Evolutionary conservation across 1,140 invertebrate genomes (phyloP).

Genomic region (Caenorhabditis brenneri): DNA sequence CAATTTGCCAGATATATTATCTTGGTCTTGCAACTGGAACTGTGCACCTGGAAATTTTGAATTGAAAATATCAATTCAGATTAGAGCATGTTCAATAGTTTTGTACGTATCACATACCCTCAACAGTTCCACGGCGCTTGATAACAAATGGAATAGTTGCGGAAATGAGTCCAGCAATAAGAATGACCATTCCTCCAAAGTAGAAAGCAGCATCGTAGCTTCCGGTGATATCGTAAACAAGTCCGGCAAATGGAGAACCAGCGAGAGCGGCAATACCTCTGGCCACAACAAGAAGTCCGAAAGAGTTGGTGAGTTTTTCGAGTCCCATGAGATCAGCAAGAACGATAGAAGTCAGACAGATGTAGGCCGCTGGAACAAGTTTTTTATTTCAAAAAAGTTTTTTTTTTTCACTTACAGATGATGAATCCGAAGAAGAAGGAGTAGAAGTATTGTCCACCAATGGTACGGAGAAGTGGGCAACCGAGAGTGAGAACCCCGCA

Average conservation of each 20-base stretch:
- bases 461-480: slow-evolving; percentile 84
- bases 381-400: slow-evolving; percentile 62
- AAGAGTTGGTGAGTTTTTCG: slow-evolving; percentile 94
- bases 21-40: slow-evolving; percentile 55
- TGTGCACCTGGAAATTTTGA: neutral
- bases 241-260: slow-evolving; percentile 76
- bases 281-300: slow-evolving; percentile 90
- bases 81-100: neutral
- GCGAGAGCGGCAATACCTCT: slow-evolving; percentile 88
- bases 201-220: slow-evolving; percentile 68
- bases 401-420: slow-evolving; percentile 90
- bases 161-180: slow-evolving; percentile 67
- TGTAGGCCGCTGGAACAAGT: slow-evolving; percentile 87
- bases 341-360: slow-evolving; percentile 95
- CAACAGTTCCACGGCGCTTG: slow-evolving; percentile 56
- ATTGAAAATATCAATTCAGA: neutral
- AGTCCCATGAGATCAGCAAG: slow-evolving; percentile 91
- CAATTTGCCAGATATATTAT: slow-evolving; percentile 65
- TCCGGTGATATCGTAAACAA: slow-evolving; percentile 68
- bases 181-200: slow-evolving; percentile 65
- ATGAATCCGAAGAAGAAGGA: slow-evolving; percentile 92
- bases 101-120: neutral
- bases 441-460: slow-evolving; percentile 80
- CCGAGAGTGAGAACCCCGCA: slow-evolving; percentile 84
- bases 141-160: slow-evolving; percentile 61